Evolutionary conservation across 2,888 invertebrate species (phyloP).

Genomic region (Meta bourneti): DNA sequence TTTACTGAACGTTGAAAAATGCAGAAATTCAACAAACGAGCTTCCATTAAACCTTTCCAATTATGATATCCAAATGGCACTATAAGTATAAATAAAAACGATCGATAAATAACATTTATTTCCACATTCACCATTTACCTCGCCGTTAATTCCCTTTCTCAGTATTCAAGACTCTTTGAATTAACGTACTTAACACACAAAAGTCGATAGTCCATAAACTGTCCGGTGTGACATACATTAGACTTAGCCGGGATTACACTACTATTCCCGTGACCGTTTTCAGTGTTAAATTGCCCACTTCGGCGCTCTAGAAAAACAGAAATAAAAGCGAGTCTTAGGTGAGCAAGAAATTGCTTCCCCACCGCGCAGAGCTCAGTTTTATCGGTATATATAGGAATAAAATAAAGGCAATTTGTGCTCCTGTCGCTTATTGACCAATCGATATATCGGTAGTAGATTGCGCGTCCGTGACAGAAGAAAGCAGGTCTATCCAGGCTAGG

Average conservation of each 20-base stretch:
- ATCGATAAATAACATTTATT: no score
- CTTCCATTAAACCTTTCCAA: no score
- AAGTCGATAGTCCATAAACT: background rate
- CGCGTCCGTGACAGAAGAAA: constrained; percentile 49
- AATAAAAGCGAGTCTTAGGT: constrained; percentile 8
- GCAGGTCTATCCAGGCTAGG: background rate
- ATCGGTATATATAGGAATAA: constrained; percentile 56
- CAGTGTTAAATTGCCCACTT: background rate
- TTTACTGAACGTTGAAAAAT: no score
- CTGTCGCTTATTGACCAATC: constrained; percentile 59
- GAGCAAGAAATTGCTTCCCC: constrained; percentile 42
- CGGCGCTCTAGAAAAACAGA: background rate
- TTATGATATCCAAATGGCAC: no score
- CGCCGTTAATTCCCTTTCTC: no score
- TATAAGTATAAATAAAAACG: no score
- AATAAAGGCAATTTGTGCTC: constrained; percentile 66
- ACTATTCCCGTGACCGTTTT: no score
- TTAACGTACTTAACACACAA: background rate
- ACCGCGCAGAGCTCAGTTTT: constrained; percentile 33
- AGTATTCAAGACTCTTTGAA: background rate
- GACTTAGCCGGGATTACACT: no score
- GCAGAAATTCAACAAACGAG: background rate
- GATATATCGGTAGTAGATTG: constrained; percentile 57
- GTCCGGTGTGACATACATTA: background rate
- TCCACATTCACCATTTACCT: no score